phyloP scores from a whole-genome alignment of 2,797 vertebrate genomes.

The Sternarchorhynchus goeldii region DNA sequence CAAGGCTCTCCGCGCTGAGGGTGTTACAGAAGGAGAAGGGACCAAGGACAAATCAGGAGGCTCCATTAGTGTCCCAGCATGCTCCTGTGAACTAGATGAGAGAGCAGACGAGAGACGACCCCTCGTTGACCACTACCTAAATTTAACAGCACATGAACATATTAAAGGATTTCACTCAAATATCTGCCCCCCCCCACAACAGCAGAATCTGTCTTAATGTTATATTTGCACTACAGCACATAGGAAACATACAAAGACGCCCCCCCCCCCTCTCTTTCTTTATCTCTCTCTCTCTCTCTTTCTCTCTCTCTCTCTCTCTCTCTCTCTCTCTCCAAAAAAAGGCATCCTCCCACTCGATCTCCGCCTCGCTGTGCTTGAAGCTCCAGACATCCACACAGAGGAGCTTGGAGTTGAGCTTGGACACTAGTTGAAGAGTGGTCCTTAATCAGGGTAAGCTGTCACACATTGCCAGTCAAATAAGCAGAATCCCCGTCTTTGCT shows the following conservation, averaged over 20 bases:
- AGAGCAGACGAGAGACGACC: conserved; percentile 24
- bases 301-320: not conserved
- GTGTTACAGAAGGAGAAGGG: conserved; percentile 58
- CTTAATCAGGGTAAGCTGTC: conserved; percentile 32
- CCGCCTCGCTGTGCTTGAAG: not conserved
- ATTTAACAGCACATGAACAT: conserved; percentile 66
- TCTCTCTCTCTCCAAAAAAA: not conserved
- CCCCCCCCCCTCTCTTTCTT: not conserved
- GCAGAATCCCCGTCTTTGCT: conserved; percentile 2
- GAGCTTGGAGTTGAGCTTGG: conserved; percentile 16
- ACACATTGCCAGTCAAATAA: conserved; percentile 35
- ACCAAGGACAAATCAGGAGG: conserved; percentile 61
- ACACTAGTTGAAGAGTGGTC: conserved; percentile 16
- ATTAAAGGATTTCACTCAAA: conserved; percentile 54
- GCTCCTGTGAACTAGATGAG: conserved; percentile 47
- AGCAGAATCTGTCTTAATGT: conserved; percentile 49
- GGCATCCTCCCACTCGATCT: not conserved
- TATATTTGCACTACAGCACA: conserved; percentile 51
- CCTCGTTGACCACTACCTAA: conserved; percentile 56
- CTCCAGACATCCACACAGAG: conserved; percentile 6
- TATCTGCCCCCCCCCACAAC: conserved; percentile 42
- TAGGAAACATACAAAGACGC: conserved; percentile 41
- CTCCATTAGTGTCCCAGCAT: conserved; percentile 71
- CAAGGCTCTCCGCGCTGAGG: conserved; percentile 54
- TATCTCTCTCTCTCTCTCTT: not conserved